Conservation (phyloP, 1,140 invertebrate genomes). For the Saxidomus purpurata region DNA sequence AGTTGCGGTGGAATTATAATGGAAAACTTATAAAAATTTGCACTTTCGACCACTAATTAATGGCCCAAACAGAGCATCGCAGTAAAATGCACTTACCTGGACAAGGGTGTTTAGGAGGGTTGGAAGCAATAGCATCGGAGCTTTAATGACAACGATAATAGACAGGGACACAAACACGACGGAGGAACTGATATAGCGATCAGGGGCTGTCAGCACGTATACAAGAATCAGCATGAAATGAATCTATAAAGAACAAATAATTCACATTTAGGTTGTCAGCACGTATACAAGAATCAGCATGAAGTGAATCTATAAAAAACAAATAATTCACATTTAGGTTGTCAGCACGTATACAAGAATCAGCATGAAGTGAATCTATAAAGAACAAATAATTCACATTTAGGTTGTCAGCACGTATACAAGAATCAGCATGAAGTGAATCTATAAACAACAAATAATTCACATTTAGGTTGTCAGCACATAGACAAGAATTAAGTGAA, state of each 20-base stretch:
- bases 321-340: too few relatives aligned
- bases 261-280: too few relatives aligned
- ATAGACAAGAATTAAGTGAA: too few relatives aligned
- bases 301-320: slow-evolving; percentile 11
- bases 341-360: neutral
- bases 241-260: too few relatives aligned
- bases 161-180: slow-evolving; percentile 25
- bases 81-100: slow-evolving; percentile 39
- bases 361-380: neutral
- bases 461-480: too few relatives aligned
- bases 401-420: neutral
- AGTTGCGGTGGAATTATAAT: too few relatives aligned
- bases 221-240: neutral
- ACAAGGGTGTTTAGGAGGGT: slow-evolving; percentile 20
- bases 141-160: neutral
- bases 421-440: neutral
- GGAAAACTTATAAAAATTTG: too few relatives aligned
- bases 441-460: too few relatives aligned
- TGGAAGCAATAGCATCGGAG: neutral
- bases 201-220: neutral
- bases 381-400: too few relatives aligned
- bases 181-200: neutral
- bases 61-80: too few relatives aligned
- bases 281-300: neutral
- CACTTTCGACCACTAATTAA: too few relatives aligned